Evolutionary conservation across 1,140 invertebrate species (phyloP).

Genomic region (Brachionus calyciflorus): DNA sequence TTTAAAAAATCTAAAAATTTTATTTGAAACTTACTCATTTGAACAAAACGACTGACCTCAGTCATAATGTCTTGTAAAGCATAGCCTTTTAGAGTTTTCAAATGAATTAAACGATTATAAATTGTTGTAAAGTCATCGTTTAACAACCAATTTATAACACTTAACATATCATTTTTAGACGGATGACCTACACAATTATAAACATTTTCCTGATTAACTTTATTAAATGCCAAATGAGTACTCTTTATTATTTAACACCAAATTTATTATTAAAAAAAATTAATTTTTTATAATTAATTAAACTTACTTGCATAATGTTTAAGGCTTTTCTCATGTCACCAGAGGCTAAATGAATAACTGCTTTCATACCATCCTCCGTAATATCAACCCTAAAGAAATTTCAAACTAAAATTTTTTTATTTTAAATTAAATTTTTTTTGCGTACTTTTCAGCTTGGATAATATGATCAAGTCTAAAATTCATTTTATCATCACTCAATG

Average conservation of each 20-base stretch:
- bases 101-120: slow-evolving; percentile 73
- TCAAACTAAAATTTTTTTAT: slow-evolving; percentile 47
- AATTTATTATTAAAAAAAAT: neutral
- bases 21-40: slow-evolving; percentile 69
- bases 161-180: slow-evolving; percentile 79
- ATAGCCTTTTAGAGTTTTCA: slow-evolving; percentile 81
- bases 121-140: slow-evolving; percentile 80
- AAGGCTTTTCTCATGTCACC: slow-evolving; percentile 98
- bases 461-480: slow-evolving; percentile 82
- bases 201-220: slow-evolving; percentile 84
- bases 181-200: slow-evolving; percentile 96
- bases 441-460: slow-evolving; percentile 76
- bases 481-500: slow-evolving; percentile 78
- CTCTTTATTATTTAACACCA: slow-evolving; percentile 72
- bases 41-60: slow-evolving; percentile 78
- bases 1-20: slow-evolving; percentile 14
- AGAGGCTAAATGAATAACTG: slow-evolving; percentile 79
- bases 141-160: slow-evolving; percentile 81
- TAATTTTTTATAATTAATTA: neutral
- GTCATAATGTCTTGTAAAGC: slow-evolving; percentile 84
- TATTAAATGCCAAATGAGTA: slow-evolving; percentile 78
- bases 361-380: slow-evolving; percentile 84
- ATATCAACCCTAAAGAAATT: slow-evolving; percentile 70
- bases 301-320: slow-evolving; percentile 73
- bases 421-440: slow-evolving; percentile 2